A percentile compares a stretch with the other conserved stretches of the same genome.
Conservation (phyloP, 2,113 vertebrate species). For the Tichodroma muraria region DNA sequence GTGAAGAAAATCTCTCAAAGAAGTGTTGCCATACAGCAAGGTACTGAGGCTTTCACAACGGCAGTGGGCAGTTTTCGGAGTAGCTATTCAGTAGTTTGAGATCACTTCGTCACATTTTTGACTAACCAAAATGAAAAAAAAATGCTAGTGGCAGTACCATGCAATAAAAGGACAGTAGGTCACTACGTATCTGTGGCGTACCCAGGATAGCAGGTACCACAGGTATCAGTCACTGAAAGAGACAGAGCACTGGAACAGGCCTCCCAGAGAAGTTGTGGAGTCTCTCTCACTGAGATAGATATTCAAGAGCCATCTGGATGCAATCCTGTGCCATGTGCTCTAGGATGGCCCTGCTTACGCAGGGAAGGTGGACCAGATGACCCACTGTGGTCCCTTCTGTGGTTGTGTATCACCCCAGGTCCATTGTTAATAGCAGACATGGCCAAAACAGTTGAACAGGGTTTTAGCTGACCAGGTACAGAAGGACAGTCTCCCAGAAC, state of each 20-base stretch:
- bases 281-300: not conserved
- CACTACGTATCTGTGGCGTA: not conserved
- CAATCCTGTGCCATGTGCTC: not conserved
- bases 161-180: not conserved
- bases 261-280: not conserved
- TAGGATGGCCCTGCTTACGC: not conserved
- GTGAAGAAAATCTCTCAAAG: not conserved
- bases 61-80: not conserved
- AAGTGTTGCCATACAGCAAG: rapidly evolving
- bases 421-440: not conserved
- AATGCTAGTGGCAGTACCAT: not conserved
- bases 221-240: not conserved
- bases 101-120: not conserved
- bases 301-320: not conserved
- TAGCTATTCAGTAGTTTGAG: not conserved
- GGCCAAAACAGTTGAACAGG: not conserved
- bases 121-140: not conserved
- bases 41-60: not conserved
- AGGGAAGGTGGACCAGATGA: not conserved
- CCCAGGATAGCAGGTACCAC: not conserved
- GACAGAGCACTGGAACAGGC: not conserved
- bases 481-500: not conserved
- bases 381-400: not conserved
- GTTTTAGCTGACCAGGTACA: not conserved
- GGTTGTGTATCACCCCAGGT: not conserved